phyloP scores from a whole-genome alignment of 2,797 vertebrate genomes.

The Holocentrus rufus region DNA sequence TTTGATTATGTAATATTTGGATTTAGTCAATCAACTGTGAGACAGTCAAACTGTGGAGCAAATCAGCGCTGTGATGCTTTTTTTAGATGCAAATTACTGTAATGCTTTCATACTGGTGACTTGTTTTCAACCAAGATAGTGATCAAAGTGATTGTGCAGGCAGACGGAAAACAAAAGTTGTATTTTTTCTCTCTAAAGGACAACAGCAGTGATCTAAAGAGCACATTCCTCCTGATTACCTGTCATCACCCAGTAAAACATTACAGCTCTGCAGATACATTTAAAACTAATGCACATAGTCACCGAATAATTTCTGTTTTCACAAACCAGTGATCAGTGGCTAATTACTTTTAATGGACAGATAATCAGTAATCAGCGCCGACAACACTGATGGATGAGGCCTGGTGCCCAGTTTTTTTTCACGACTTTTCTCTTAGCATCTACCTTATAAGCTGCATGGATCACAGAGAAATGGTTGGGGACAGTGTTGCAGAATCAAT shows the following conservation, averaged over 20 bases:
- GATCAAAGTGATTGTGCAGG: too few species aligned
- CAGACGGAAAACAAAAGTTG: too few species aligned
- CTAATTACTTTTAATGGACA: slow-evolving; percentile 28
- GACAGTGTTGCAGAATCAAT: slow-evolving; percentile 11
- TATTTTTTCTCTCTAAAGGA: too few species aligned
- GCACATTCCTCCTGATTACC: slow-evolving; percentile 2
- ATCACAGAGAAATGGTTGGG: slow-evolving; percentile 6
- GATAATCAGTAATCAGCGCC: slow-evolving; percentile 22
- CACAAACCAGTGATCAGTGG: slow-evolving; percentile 13
- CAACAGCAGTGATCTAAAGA: too few species aligned
- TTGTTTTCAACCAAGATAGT: too few species aligned
- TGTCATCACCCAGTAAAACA: background rate
- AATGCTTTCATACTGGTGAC: too few species aligned
- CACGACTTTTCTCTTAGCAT: background rate
- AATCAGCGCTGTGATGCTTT: too few species aligned
- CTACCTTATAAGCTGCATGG: slow-evolving; percentile 3
- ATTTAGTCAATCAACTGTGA: too few species aligned
- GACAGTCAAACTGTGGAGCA: too few species aligned
- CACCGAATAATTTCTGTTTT: background rate
- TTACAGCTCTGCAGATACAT: background rate
- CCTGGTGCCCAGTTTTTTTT: background rate
- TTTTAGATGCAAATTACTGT: too few species aligned
- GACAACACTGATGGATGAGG: slow-evolving; percentile 20
- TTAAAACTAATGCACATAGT: slow-evolving; percentile 5
- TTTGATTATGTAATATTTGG: too few species aligned